Evolutionary conservation across 2,113 vertebrate species (phyloP).

Genomic region (Dicentrarchus labrax): DNA sequence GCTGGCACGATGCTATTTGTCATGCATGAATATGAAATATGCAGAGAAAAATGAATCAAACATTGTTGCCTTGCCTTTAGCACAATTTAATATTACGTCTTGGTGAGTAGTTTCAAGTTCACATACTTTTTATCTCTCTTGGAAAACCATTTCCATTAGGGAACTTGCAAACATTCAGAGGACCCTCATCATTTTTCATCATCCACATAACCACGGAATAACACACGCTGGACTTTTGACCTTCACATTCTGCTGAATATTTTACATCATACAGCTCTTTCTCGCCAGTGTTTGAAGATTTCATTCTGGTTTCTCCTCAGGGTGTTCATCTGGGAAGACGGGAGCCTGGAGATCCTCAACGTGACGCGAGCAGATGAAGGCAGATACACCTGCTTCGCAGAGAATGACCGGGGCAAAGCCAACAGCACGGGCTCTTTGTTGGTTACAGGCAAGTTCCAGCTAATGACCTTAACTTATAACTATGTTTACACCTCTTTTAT

Average conservation of each 20-base stretch:
- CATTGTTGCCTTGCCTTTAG: slow-evolving; percentile 8
- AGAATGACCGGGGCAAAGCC: slow-evolving; percentile 93
- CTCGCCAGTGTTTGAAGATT: slow-evolving; percentile 24
- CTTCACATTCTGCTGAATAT: slow-evolving; percentile 48
- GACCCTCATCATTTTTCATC: slow-evolving; percentile 57
- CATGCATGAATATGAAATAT: slow-evolving; percentile 58
- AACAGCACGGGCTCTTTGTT: slow-evolving; percentile 92
- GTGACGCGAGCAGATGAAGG: slow-evolving; percentile 92
- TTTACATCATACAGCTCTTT: slow-evolving; percentile 30
- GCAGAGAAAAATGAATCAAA: slow-evolving; percentile 49
- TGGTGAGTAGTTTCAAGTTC: slow-evolving; percentile 15
- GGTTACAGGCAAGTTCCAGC: slow-evolving; percentile 88
- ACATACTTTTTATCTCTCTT: background rate
- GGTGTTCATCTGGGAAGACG: slow-evolving; percentile 93
- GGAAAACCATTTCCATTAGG: slow-evolving; percentile 4
- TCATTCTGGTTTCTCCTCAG: slow-evolving; percentile 75
- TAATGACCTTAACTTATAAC: slow-evolving; percentile 3
- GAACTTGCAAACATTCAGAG: slow-evolving; percentile 5
- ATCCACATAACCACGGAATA: slow-evolving; percentile 18
- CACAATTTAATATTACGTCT: slow-evolving; percentile 18
- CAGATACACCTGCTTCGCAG: slow-evolving; percentile 94
- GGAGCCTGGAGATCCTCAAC: slow-evolving; percentile 95
- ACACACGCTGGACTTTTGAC: slow-evolving; percentile 55
- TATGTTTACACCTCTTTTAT: background rate
- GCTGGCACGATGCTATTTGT: slow-evolving; percentile 42